phyloP scores from a whole-genome alignment of 2,797 vertebrate genomes.

The Sebastes glaucus region DNA sequence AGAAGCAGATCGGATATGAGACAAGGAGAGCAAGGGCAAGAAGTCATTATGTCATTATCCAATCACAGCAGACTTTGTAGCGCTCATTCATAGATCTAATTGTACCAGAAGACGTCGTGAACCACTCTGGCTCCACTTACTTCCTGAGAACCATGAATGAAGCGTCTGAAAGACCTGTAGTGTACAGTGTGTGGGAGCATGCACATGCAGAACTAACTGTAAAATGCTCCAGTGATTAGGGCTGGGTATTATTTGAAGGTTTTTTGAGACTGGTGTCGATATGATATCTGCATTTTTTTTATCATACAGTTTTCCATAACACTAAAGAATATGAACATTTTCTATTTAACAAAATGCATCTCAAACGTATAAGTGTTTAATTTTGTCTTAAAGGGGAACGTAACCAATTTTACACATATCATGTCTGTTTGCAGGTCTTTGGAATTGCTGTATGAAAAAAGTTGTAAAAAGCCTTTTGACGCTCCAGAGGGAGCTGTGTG shows the following conservation, averaged over 20 bases:
- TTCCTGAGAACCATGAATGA: neutral
- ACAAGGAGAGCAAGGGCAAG: conserved; percentile 40
- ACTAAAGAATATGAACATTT: neutral
- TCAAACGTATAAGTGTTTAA: neutral
- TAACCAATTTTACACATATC: too few relatives aligned
- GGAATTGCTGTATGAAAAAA: neutral
- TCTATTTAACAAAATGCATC: neutral
- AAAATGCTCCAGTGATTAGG: neutral
- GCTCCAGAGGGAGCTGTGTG: too few relatives aligned
- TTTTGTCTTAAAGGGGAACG: neutral
- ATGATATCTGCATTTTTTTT: neutral
- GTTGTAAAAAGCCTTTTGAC: too few relatives aligned
- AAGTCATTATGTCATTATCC: conserved; percentile 61
- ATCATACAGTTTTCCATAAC: neutral
- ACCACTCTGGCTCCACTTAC: neutral
- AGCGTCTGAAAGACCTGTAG: neutral
- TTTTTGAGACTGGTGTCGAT: neutral
- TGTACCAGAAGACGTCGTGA: neutral
- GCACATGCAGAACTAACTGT: neutral
- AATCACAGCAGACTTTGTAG: conserved; percentile 42
- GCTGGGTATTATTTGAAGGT: neutral
- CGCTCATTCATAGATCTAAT: conserved; percentile 37
- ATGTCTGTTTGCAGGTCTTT: neutral
- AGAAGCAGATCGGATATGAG: conserved; percentile 61
- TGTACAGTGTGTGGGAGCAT: neutral